Evolutionary conservation across 2,888 invertebrate genomes (phyloP), one percentile per base, ranked within the genome.

Genomic region (Orthosia gracilis): DNA sequence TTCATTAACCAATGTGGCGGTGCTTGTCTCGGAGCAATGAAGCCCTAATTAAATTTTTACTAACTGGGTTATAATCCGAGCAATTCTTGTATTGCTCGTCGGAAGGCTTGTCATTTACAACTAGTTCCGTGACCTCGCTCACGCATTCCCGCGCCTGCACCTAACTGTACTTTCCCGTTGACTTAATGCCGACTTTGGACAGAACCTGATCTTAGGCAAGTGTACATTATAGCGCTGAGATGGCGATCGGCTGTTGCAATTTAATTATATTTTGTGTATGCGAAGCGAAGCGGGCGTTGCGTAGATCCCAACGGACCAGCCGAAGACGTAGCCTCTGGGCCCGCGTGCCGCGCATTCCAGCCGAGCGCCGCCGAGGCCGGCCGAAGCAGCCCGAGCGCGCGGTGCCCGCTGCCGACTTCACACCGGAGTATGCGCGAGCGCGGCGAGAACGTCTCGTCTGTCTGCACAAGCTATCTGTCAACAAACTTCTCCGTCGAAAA

Each of bases 91-190:
- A 91, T 93, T 94, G 92, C 92, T 95, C 93, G 91, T 93, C 92
- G 92, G 93, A 94, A 94, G 94, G 93, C 94, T 94, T 95, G 96
- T 96, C 95, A 96, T 95, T 95, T 94, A 96, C 96, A 95, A 96
- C 96, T 96, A 96, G 96, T 96, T 96, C 95, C 94, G 96, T 96
- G 96, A 96, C 96, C 96, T 96, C 96, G 96, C 96, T 95, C 95
- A 96, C 96, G 95, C 96, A 96, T 96, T 96, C 96, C 96, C 95
- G 94, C 95, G 96, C 95, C 92, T 96, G 96, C 95, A 95, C 92
- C 96, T 96, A 96, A 96, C 96, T 95, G 96, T 96, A 96, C 96
- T 95, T 96, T 96, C 95, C 95, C 95, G 96, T 96, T 96, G 96
- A 95, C 93, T 96, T 96, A 94, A 96, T 95, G 91, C 94, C 89